Evolutionary conservation across 2,888 invertebrate species (phyloP), one percentile per base, ranked within the genome.

Genomic region (Melinaea menophilus): DNA sequence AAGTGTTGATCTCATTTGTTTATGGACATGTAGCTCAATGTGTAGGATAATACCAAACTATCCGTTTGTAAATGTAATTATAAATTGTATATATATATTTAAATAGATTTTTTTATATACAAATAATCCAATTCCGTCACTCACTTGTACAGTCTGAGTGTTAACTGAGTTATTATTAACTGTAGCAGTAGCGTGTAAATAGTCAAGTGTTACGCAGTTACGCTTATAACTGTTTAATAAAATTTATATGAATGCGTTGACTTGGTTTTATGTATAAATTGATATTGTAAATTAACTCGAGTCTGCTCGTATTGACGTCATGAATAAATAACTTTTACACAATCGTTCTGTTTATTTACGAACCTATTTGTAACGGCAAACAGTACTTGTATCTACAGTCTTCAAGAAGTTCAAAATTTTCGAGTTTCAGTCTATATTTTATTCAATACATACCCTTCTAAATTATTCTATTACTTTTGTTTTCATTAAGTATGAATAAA

Each of bases 291-390:
- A 86, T 82, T 86, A 83, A 85, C 79, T 84, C 81, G 83, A 84
- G 82, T 82, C 78, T 90, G 89, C 88, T 83, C 80, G 86, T 80
- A 88, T 86, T 86, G 82, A 86, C 81, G 82, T 88, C 84, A 82
- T 84, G 81, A 89, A 87, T 88, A 88, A 88, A 88, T 86, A 87
- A 88, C 83, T 90, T 90, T 90, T 90, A 88, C 88, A 89, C 82
- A 82, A 78, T 60, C 48, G 47, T 34, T 63, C 61, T 54, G 63
- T 69, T 72, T 71, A 69, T 63, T 66, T 65, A 56, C 34, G 9
- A 22, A 5, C n/a, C n/a, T 12, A 48, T 22, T 48, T n/a, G 12
- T 48, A 7, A n/a, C 13, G 0, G n/a, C 48, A 13, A 22, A 48
- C 5, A 48, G n/a, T 13, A 3, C 3, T 2, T 5, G 4, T 37